Evolutionary conservation across 2,797 vertebrate species (phyloP), one percentile per base, ranked within the genome.

Genomic region (Pyrocephalus nanus): DNA sequence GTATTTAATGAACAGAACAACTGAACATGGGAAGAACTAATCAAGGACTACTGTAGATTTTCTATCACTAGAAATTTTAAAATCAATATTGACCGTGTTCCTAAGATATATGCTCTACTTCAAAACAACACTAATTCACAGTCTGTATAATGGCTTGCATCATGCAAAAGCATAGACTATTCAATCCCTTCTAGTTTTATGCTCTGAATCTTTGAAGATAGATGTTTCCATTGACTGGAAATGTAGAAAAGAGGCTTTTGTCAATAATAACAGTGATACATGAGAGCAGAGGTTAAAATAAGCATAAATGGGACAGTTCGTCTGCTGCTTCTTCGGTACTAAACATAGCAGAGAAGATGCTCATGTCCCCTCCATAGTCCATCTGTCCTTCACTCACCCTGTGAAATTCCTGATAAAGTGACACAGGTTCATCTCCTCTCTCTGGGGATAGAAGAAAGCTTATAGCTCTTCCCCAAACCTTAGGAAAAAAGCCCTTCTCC

Each of bases 271-370:
- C 47, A 75, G 38, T 3, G 2, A 89, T 45, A 77, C 34, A 62
- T 61, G 70, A 88, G 91, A 73, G 19, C 17, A 84, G 72, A 93
- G n/a, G 21, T 90, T 86, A 79, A 91, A 92, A 86, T 81, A 83
- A 88, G 8, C 19, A 34, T 42, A 88, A 91, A 83, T 27, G 14
- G 36, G 19, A 83, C 43, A 75, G 12, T 47, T 82, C 3, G 1
- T 79, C 57, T 69, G 8, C 69, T 71, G 17, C 6, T 77, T 5
- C 57, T 85, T 80, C 47, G 55, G 23, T 51, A 51, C 26, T 69
- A 88, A 83, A 78, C 8, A 40, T 22, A 94, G 75, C 61, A 78
- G 69, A 78, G 47, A 65, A 36, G 23, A 64, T 22, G 54, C 10
- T 76, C 7, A 6, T 67, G 32, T 84, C 9, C 15, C 8, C 29